Conservation (phyloP, 2,797 vertebrate species). For the Discoglossus pictus region DNA sequence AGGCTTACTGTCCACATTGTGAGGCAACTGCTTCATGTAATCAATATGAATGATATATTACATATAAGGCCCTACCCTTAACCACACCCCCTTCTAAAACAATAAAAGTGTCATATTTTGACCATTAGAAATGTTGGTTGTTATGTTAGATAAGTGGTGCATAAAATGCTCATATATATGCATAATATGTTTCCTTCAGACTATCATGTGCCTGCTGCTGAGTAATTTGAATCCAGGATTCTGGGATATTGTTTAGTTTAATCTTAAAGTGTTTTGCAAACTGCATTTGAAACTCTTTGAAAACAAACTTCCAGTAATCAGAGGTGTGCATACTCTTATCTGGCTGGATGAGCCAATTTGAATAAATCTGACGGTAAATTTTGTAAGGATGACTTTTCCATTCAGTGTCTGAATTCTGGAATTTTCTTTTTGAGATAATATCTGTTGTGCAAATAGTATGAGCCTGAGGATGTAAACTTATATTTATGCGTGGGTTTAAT, state of each 20-base stretch:
- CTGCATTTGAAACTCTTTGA: constrained; percentile 55
- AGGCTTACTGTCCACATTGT: too few species aligned
- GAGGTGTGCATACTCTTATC: constrained; percentile 62
- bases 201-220: constrained; percentile 52
- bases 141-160: too few species aligned
- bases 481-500: rapidly evolving
- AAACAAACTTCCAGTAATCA: constrained; percentile 74
- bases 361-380: constrained; percentile 50
- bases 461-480: rapidly evolving
- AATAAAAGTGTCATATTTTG: too few species aligned
- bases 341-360: constrained; percentile 65
- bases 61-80: too few species aligned
- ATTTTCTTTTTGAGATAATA: constrained; percentile 7
- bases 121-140: too few species aligned
- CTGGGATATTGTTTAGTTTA: constrained; percentile 57
- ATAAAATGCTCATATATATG: too few species aligned
- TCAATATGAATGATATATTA: too few species aligned
- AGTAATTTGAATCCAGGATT: constrained; percentile 58
- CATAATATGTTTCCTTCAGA: constrained; percentile 54
- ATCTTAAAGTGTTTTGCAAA: constrained; percentile 57
- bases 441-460: constrained; percentile 55
- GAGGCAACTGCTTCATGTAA: too few species aligned
- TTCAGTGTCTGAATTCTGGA: background rate
- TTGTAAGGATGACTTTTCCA: constrained; percentile 45
- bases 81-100: too few species aligned